phyloP scores from a whole-genome alignment of 1,140 invertebrate species.

The Temnothorax curvispinosus region DNA sequence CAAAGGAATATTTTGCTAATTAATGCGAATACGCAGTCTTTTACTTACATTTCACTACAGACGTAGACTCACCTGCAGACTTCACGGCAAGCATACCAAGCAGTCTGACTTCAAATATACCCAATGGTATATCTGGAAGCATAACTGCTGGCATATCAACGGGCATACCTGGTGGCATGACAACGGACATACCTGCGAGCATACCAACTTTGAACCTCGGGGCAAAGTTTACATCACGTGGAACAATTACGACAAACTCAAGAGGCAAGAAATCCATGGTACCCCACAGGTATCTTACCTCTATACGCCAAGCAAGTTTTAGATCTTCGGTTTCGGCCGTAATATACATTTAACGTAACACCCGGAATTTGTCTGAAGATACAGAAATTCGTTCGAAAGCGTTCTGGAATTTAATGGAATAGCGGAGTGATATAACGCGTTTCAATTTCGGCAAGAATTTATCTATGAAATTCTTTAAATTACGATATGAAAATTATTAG shows the following conservation, averaged over 20 bases:
- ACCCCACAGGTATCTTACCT: conserved; percentile 68
- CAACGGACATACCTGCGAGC: conserved; percentile 53
- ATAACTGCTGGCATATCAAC: conserved; percentile 60
- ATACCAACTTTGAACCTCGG: conserved; percentile 72
- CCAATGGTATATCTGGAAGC: conserved; percentile 59
- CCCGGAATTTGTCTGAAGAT: background rate
- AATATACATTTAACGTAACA: background rate
- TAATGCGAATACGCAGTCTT: background rate
- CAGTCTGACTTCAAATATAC: conserved; percentile 29
- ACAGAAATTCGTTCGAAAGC: background rate
- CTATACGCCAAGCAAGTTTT: conserved; percentile 35
- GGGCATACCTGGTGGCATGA: conserved; percentile 52
- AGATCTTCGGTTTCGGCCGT: conserved; percentile 29
- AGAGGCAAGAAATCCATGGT: conserved; percentile 54
- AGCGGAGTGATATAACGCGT: background rate
- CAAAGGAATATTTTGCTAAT: background rate
- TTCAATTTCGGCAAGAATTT: conserved; percentile 4
- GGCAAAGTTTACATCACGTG: conserved; percentile 63
- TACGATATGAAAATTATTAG: background rate
- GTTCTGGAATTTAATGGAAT: background rate
- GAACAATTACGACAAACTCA: conserved; percentile 62
- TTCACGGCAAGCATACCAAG: conserved; percentile 24
- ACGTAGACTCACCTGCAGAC: background rate
- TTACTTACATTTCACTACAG: conserved; percentile 20
- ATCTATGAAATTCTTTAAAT: background rate